Evolutionary conservation across 2,113 vertebrate genomes (phyloP).

Genomic region (Naja naja): DNA sequence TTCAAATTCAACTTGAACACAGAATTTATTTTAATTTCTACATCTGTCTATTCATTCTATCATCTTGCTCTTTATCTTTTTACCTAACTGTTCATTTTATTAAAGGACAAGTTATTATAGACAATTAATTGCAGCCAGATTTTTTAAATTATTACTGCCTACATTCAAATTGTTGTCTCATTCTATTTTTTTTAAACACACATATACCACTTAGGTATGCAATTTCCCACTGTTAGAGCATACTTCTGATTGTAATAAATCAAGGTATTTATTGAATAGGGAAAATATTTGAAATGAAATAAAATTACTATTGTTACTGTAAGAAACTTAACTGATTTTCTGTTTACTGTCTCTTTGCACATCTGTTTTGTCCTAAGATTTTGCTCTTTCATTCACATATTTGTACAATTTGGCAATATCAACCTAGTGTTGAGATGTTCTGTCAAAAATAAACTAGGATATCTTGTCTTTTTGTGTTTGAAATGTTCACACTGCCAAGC

Average conservation of each 20-base stretch:
- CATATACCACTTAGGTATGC: neutral
- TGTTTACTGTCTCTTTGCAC: constrained; percentile 14
- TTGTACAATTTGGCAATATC: constrained; percentile 39
- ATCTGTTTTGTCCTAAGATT: constrained; percentile 40
- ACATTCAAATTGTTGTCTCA: neutral
- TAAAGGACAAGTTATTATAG: neutral
- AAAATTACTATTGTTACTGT: constrained; percentile 20
- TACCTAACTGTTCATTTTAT: neutral
- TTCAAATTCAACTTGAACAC: neutral
- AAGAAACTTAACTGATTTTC: constrained; percentile 21
- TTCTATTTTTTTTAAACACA: neutral
- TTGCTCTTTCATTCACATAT: constrained; percentile 44
- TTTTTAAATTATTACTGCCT: neutral
- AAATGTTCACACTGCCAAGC: constrained; percentile 40
- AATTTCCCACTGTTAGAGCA: neutral
- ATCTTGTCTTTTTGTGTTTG: constrained; percentile 33
- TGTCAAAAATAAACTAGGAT: constrained; percentile 47
- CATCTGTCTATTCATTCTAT: neutral
- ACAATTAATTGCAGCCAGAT: neutral
- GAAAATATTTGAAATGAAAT: neutral
- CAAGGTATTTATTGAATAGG: neutral
- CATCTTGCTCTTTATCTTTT: neutral
- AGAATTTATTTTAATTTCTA: neutral
- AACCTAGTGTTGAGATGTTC: constrained; percentile 37
- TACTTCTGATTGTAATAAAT: neutral